Percentiles rank a stretch among this genome's conserved stretches.
These are phyloP conservation scores for Coenonympha arcania DNA, from an alignment of 2,888 invertebrate genomes.

Conservation along the genomic window DNA sequence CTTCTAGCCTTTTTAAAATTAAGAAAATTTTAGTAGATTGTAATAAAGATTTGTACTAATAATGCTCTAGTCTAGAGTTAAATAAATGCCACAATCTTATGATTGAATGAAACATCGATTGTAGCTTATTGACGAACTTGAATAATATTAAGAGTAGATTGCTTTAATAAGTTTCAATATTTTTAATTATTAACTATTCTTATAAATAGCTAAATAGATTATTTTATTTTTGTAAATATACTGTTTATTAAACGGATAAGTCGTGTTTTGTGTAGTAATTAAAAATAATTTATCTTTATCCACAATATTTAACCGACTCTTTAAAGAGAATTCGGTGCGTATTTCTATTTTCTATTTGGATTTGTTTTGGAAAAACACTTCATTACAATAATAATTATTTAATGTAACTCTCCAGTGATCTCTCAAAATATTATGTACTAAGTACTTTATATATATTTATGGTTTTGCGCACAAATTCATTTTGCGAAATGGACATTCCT, in stretches of 20 bases:
- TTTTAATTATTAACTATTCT: not conserved
- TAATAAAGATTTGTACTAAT: slow-evolving; percentile 10
- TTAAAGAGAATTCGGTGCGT: too few relatives aligned
- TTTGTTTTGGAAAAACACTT: too few relatives aligned
- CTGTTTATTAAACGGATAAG: not conserved
- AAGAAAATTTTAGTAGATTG: slow-evolving; percentile 1
- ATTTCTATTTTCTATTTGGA: too few relatives aligned
- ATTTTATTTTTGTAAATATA: slow-evolving; percentile 13
- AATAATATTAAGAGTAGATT: slow-evolving; percentile 15
- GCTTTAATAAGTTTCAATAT: not conserved
- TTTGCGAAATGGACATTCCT: not conserved
- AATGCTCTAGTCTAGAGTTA: slow-evolving; percentile 4
- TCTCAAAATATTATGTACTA: not conserved
- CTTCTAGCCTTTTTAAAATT: not conserved
- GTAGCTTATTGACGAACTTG: slow-evolving; percentile 18
- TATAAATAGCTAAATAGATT: not conserved
- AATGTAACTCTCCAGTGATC: not conserved
- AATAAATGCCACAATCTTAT: slow-evolving; percentile 43
- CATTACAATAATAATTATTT: not conserved
- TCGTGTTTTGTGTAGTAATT: not conserved
- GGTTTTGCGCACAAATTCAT: slow-evolving; percentile 1
- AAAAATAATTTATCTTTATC: too few relatives aligned
- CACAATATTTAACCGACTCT: too few relatives aligned
- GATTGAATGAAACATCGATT: slow-evolving; percentile 48
- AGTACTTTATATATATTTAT: not conserved